Percentiles rank a stretch among this genome's conserved stretches.
Conservation (phyloP, 2,113 vertebrate genomes). For the Dicrurus megarhynchus region DNA sequence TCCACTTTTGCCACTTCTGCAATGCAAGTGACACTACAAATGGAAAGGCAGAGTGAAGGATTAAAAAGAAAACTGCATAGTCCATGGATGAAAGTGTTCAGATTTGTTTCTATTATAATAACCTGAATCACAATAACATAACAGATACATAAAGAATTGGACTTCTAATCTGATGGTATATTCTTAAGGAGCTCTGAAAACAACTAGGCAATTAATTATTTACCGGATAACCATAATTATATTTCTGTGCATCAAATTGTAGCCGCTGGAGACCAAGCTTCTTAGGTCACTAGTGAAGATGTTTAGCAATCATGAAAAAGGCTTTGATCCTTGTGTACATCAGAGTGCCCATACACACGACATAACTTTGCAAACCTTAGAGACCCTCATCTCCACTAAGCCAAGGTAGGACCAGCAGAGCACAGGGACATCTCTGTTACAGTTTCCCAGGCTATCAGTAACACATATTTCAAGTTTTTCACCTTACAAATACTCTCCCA, state of each 20-base stretch:
- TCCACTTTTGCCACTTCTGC: not conserved
- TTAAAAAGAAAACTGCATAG: not conserved
- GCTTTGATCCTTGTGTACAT: not conserved
- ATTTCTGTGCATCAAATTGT: not conserved
- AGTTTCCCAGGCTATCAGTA: not conserved
- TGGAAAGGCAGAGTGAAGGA: not conserved
- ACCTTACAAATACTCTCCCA: not conserved
- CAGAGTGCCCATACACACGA: not conserved
- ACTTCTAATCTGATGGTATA: not conserved
- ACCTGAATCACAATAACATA: not conserved
- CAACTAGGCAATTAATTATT: slow-evolving; percentile 28
- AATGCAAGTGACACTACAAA: not conserved
- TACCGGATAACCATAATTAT: slow-evolving; percentile 9
- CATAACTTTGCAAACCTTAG: not conserved
- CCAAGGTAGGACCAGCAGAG: not conserved
- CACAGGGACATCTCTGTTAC: not conserved
- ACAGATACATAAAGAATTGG: not conserved
- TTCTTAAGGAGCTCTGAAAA: not conserved
- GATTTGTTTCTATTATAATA: not conserved
- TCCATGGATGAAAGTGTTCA: not conserved
- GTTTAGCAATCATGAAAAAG: not conserved
- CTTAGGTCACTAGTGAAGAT: not conserved
- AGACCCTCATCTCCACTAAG: not conserved
- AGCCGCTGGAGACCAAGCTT: not conserved
- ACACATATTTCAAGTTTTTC: not conserved